A percentile compares a stretch with the other conserved stretches of the same genome.
Evolutionary conservation across 2,113 vertebrate species (phyloP).

Genomic region (Mesocricetus auratus): DNA sequence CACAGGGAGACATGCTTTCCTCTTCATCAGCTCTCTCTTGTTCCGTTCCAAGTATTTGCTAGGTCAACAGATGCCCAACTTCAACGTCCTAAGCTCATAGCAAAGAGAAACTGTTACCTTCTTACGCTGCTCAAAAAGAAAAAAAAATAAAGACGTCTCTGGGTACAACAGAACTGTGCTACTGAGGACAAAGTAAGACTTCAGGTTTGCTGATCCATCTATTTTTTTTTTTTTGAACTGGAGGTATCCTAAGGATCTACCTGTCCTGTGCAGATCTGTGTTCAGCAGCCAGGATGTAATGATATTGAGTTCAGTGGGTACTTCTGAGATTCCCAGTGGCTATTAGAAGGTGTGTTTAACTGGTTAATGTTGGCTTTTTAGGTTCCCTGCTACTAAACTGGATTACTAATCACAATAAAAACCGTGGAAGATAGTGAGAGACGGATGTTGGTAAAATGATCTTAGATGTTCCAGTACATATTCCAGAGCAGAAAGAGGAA

Average conservation of each 20-base stretch:
- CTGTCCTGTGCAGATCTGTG: not conserved
- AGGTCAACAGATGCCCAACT: conserved; percentile 57
- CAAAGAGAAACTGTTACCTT: not conserved
- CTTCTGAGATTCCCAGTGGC: not conserved
- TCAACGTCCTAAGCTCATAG: not conserved
- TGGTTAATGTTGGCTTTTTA: conserved; percentile 20
- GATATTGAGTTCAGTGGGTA: not conserved
- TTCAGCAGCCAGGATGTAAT: not conserved
- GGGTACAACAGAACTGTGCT: not conserved
- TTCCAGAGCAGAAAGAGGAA: not conserved
- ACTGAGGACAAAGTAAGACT: not conserved
- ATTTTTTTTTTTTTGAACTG: not conserved
- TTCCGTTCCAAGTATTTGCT: conserved; percentile 39
- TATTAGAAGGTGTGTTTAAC: not conserved
- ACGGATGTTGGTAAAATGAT: not conserved
- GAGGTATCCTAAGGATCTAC: not conserved
- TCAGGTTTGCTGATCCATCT: not conserved
- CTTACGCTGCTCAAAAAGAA: not conserved
- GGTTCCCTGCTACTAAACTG: not conserved
- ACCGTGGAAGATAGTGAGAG: not conserved
- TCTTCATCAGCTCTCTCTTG: conserved; percentile 75
- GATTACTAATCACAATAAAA: not conserved
- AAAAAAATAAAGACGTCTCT: not conserved
- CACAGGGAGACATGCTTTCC: conserved; percentile 64
- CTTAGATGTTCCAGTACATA: not conserved